Evolutionary conservation across 92 coral and sea anemone genomes (phyloP).

Genomic region (Umimayanthus kanabou): DNA sequence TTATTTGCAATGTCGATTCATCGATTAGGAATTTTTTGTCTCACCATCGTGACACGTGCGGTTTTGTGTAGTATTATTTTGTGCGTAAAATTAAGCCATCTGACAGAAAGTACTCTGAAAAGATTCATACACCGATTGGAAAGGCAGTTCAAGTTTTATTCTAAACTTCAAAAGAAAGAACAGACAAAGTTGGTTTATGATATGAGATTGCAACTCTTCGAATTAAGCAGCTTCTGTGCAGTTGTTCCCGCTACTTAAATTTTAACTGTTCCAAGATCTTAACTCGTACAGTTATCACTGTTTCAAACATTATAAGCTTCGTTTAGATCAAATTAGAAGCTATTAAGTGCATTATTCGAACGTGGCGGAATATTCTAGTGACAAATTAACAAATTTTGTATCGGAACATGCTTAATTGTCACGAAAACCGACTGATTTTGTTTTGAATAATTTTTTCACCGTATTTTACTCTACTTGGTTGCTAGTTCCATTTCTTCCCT

Average conservation of each 20-base stretch:
- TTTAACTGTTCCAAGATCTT: neutral
- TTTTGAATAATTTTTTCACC: neutral
- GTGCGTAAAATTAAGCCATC: constrained; percentile 19
- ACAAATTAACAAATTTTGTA: constrained; percentile 45
- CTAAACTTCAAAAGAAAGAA: neutral
- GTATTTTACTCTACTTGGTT: neutral
- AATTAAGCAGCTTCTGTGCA: neutral
- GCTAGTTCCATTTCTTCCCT: neutral
- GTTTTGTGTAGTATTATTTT: constrained; percentile 37
- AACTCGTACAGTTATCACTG: constrained; percentile 12
- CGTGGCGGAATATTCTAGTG: constrained; percentile 32
- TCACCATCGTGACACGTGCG: constrained; percentile 43
- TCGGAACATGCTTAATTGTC: constrained; percentile 38
- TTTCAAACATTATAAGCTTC: constrained; percentile 18
- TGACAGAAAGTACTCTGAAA: constrained; percentile 10
- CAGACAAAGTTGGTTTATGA: neutral
- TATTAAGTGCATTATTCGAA: constrained; percentile 32
- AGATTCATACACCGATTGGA: constrained; percentile 13
- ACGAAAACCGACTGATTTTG: constrained; percentile 29
- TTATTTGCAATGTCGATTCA: constrained; percentile 38
- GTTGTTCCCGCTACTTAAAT: neutral
- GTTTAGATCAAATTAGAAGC: constrained; percentile 33
- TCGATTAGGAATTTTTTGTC: constrained; percentile 40
- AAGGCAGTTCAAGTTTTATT: neutral
- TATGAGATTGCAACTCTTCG: neutral